Percentiles rank a stretch among this genome's conserved stretches.
These are phyloP conservation scores for Echeneis naucrates DNA, from an alignment of 2,797 vertebrate genomes.

Conservation along the genomic window DNA sequence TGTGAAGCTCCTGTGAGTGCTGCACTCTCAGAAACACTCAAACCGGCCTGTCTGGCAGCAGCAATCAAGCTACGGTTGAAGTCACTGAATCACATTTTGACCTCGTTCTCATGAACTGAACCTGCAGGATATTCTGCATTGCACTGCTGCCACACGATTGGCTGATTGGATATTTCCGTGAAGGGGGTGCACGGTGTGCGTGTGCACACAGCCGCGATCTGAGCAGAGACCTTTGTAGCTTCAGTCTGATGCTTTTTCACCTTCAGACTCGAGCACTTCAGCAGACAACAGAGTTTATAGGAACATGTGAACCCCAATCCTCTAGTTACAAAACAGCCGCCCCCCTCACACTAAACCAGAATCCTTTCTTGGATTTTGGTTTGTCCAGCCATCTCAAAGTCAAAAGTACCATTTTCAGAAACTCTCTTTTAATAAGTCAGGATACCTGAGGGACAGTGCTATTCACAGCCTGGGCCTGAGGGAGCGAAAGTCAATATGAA, in stretches of 20 bases:
- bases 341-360: not conserved
- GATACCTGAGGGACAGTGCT: conserved; percentile 44
- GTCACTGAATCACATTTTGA: too few species aligned
- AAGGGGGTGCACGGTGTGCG: too few species aligned
- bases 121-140: too few species aligned
- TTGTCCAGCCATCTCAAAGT: conserved; percentile 17
- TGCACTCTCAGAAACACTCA: not conserved
- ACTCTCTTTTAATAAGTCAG: conserved; percentile 51
- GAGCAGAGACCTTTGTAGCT: conserved; percentile 74
- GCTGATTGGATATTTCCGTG: not conserved
- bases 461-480: conserved; percentile 38
- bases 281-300: not conserved
- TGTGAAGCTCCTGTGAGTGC: not conserved
- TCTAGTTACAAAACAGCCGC: not conserved
- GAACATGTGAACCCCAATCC: not conserved
- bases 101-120: too few species aligned
- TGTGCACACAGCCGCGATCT: not conserved
- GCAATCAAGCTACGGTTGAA: too few species aligned
- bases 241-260: conserved; percentile 75
- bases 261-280: not conserved
- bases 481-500: conserved; percentile 55
- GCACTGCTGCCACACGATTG: not conserved
- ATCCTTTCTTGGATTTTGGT: not conserved
- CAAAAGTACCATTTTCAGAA: conserved; percentile 40
- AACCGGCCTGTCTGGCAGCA: too few species aligned